These are phyloP conservation scores for Apocheima hispidaria DNA, from an alignment of 2,888 invertebrate species.

Conservation along the genomic window DNA sequence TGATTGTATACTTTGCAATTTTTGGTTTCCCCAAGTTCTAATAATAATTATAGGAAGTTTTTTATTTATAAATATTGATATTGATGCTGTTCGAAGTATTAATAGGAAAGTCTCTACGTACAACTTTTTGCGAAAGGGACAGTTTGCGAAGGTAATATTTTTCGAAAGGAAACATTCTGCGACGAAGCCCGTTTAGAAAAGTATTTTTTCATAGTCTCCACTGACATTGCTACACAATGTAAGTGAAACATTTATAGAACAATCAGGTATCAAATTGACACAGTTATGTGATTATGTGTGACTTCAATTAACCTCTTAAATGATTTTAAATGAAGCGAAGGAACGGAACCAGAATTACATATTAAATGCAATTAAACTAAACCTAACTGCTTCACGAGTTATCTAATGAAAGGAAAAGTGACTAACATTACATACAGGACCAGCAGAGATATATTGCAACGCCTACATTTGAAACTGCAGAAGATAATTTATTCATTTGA, in stretches of 20 bases:
- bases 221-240: background rate
- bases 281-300: slow-evolving; percentile 11
- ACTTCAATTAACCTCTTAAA: slow-evolving; percentile 28
- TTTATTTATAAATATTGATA: too few relatives aligned
- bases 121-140: too few relatives aligned
- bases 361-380: background rate
- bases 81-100: too few relatives aligned
- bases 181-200: too few relatives aligned
- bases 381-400: background rate
- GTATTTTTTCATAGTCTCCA: too few relatives aligned
- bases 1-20: background rate
- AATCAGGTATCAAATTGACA: slow-evolving; percentile 11
- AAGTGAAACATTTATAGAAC: background rate
- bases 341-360: background rate
- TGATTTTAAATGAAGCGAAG: slow-evolving; percentile 2
- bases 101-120: too few relatives aligned
- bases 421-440: slow-evolving; percentile 3
- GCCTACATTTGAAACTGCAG: slow-evolving; percentile 14
- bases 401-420: slow-evolving; percentile 25
- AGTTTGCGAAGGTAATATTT: too few relatives aligned
- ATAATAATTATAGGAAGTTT: too few relatives aligned
- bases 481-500: slow-evolving; percentile 26
- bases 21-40: background rate
- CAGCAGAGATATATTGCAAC: slow-evolving; percentile 12
- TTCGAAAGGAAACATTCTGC: too few relatives aligned